These are phyloP conservation scores for Camptogramma bilineatum DNA, from an alignment of 2,888 invertebrate genomes.

Conservation along the genomic window DNA sequence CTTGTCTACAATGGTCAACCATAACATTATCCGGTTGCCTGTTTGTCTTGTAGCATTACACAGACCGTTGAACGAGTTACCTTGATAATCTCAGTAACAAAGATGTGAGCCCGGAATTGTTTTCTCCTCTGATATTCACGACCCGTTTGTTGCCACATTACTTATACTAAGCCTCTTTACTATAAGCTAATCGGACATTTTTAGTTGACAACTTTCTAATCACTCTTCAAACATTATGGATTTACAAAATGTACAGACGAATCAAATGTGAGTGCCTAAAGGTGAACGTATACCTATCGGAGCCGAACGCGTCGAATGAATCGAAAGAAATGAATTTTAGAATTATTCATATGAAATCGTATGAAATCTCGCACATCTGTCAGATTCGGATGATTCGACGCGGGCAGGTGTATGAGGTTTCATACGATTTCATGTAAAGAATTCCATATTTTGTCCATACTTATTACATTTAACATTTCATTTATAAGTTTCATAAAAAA, in stretches of 20 bases:
- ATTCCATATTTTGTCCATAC: too few species aligned
- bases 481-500: too few species aligned
- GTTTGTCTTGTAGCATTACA: slow-evolving; percentile 10
- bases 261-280: neutral
- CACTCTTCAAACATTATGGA: slow-evolving; percentile 9
- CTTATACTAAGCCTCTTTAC: slow-evolving; percentile 30
- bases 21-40: neutral
- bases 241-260: neutral
- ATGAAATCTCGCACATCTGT: too few species aligned
- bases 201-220: slow-evolving; percentile 32
- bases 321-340: too few species aligned
- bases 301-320: too few species aligned
- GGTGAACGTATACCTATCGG: too few species aligned
- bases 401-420: too few species aligned
- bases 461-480: too few species aligned
- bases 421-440: too few species aligned
- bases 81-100: slow-evolving; percentile 28
- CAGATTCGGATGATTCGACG: too few species aligned
- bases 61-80: slow-evolving; percentile 9
- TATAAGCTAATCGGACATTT: slow-evolving; percentile 23
- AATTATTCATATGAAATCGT: too few species aligned
- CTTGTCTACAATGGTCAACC: neutral
- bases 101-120: slow-evolving; percentile 42
- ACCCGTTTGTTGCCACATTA: slow-evolving; percentile 34
- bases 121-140: slow-evolving; percentile 49